phyloP scores from a whole-genome alignment of 1,140 invertebrate genomes.

The Atopsyche davidsoni region DNA sequence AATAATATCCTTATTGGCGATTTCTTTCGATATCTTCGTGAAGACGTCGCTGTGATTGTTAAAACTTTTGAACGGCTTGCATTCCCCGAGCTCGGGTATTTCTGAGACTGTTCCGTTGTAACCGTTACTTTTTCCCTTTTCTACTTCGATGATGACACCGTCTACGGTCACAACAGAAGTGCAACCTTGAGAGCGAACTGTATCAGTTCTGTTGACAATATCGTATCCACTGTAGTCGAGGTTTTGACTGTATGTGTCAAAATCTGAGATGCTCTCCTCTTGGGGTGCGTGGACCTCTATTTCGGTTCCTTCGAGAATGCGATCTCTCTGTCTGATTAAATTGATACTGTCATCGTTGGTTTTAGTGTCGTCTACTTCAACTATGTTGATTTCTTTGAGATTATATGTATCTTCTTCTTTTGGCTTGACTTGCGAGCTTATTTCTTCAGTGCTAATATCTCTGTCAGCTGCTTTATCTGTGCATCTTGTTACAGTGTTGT shows the following conservation, averaged over 20 bases:
- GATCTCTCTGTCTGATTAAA: conserved; percentile 9
- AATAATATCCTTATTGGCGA: conserved; percentile 26
- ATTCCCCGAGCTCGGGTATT: too few relatives aligned
- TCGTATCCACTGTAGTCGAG: neutral
- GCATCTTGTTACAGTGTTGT: too few relatives aligned
- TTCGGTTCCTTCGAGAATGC: conserved; percentile 13
- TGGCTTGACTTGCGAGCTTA: neutral
- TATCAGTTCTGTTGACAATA: too few relatives aligned
- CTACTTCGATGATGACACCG: conserved; percentile 14
- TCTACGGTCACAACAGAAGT: conserved; percentile 5
- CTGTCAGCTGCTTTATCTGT: conserved; percentile 35
- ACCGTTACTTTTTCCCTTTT: conserved; percentile 14
- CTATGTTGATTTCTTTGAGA: conserved; percentile 17
- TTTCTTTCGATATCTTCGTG: conserved; percentile 18
- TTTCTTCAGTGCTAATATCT: conserved; percentile 1
- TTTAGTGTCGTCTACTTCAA: conserved; percentile 19
- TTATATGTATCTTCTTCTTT: conserved; percentile 7
- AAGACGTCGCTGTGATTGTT: neutral
- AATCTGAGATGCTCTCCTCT: neutral
- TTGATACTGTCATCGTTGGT: conserved; percentile 16
- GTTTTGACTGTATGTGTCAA: conserved; percentile 2
- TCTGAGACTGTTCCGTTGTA: neutral
- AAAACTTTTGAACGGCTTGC: too few relatives aligned
- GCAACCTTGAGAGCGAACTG: too few relatives aligned
- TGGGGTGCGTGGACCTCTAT: conserved; percentile 15